A percentile compares a stretch with the other conserved stretches of the same genome.
Conservation (phyloP, 1,140 invertebrate species). For the Dendrolimus punctatus region DNA sequence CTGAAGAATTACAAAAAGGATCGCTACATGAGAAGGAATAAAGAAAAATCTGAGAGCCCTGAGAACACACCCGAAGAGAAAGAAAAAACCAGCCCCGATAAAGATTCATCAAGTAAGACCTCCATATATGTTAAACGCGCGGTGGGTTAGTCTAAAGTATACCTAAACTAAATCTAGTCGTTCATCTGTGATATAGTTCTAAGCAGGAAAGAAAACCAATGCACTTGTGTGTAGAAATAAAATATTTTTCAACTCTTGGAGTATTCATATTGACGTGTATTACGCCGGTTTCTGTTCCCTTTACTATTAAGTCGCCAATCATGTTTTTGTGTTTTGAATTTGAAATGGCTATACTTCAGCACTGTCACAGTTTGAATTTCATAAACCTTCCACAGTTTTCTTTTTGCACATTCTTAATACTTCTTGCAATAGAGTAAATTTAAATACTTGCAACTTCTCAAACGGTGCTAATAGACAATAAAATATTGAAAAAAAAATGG, state of each 20-base stretch:
- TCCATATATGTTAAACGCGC: conserved; percentile 35
- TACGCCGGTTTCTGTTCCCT: conserved; percentile 34
- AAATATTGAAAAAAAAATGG: too few species aligned
- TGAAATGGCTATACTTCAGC: too few species aligned
- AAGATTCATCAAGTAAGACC: conserved; percentile 62
- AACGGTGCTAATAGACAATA: too few species aligned
- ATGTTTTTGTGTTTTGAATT: too few species aligned
- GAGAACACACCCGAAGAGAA: conserved; percentile 23
- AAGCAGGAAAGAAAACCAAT: conserved; percentile 24
- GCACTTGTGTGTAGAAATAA: conserved; percentile 54
- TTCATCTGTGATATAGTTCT: conserved; percentile 45
- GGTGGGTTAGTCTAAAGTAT: conserved; percentile 21
- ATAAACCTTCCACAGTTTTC: too few species aligned
- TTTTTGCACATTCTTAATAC: too few species aligned
- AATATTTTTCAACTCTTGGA: conserved; percentile 55
- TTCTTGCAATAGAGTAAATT: too few species aligned
- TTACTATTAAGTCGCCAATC: conserved; percentile 24
- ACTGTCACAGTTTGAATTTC: too few species aligned
- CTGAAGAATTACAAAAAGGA: conserved; percentile 74
- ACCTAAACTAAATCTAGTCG: conserved; percentile 9
- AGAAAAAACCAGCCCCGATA: conserved; percentile 14
- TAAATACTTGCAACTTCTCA: too few species aligned
- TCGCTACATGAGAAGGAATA: conserved; percentile 77
- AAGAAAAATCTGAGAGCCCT: conserved; percentile 72
- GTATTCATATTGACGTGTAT: conserved; percentile 54